A percentile compares a stretch with the other conserved stretches of the same genome.
Evolutionary conservation across 1,140 invertebrate species (phyloP).

Genomic region (Sminthurinus signatus): DNA sequence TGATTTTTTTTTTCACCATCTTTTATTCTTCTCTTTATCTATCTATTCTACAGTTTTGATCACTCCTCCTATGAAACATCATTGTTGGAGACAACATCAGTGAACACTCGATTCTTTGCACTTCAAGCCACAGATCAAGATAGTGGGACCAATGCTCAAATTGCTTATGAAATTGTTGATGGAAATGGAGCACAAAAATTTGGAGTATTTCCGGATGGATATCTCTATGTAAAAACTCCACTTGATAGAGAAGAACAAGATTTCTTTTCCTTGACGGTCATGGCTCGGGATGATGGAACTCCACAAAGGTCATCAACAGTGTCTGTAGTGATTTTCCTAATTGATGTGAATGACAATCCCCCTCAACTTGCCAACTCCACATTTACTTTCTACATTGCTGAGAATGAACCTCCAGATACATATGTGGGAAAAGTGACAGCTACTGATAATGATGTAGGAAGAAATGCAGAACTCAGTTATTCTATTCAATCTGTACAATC

Average conservation of each 20-base stretch:
- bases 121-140: slow-evolving; percentile 76
- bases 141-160: slow-evolving; percentile 69
- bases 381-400: slow-evolving; percentile 74
- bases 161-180: slow-evolving; percentile 71
- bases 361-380: slow-evolving; percentile 80
- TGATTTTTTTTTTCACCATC: too few relatives aligned
- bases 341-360: slow-evolving; percentile 93
- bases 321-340: slow-evolving; percentile 79
- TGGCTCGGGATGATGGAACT: slow-evolving; percentile 67
- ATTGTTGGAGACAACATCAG: slow-evolving; percentile 76
- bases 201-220: slow-evolving; percentile 84
- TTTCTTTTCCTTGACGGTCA: slow-evolving; percentile 79
- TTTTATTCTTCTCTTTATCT: too few relatives aligned
- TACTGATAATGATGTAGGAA: slow-evolving; percentile 79
- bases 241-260: slow-evolving; percentile 83
- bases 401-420: slow-evolving; percentile 79
- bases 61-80: slow-evolving; percentile 86
- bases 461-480: slow-evolving; percentile 86
- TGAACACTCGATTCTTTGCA: slow-evolving; percentile 81
- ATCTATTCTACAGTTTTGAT: slow-evolving; percentile 75
- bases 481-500: slow-evolving; percentile 62
- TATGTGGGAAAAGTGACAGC: slow-evolving; percentile 85
- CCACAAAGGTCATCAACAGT: slow-evolving; percentile 70
- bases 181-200: slow-evolving; percentile 78
- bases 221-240: slow-evolving; percentile 69